Base-by-base conservation (phyloP, 2,797 vertebrate genomes). In the Zalophus californianus region DNA sequence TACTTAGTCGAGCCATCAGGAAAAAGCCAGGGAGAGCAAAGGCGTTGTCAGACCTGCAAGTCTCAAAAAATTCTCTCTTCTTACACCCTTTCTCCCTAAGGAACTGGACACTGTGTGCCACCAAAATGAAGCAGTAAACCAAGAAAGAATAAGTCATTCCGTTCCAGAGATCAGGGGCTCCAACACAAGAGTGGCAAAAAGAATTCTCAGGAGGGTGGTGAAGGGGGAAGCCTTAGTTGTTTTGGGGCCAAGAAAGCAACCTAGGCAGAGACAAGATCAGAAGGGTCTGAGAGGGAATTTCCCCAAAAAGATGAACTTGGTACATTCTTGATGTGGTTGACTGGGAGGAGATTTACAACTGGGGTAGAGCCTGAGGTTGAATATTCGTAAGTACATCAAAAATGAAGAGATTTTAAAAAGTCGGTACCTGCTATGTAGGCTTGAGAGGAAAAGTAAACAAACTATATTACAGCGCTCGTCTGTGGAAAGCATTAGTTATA, bases 301-400 rank as follows among this genome's bases (percentile, higher is more conserved):
- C 72, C 44, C 35, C 21, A 7, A 73, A 38, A 72, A 18, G 48
- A 83, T n/a, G 35, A 78, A 60, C 1, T 5, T 56, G 60, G 77
- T 21, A 73, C 89, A 64, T 13, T 86, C 20, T 60, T 32, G 23
- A 16, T 27, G 35, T 73, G 68, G 29, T 3, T 85, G 38, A 73
- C 21, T 66, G 41, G 77, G n/a, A 91, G 52, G 29, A 91, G 44
- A 91, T 62, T 96, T 48, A 90, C 35, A 86, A 32, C 27, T 41
- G 7, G 13, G 21, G 58, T 86, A 21, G 60, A 92, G 70, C 72
- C 7, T 88, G 72, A 88, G 44, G 27, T 15, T 94, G 88, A 95
- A 91, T 96, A 97, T 52, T 86, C 41, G 27, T 80, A 96, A 88
- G 64, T 35, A n/a, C 5, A 82, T 38, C n/a, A 94, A 86, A 94